Percentiles rank a stretch among this genome's conserved stretches.
Conservation (phyloP, 2,797 vertebrate genomes). For the Lepidocolaptes lacrymiger region DNA sequence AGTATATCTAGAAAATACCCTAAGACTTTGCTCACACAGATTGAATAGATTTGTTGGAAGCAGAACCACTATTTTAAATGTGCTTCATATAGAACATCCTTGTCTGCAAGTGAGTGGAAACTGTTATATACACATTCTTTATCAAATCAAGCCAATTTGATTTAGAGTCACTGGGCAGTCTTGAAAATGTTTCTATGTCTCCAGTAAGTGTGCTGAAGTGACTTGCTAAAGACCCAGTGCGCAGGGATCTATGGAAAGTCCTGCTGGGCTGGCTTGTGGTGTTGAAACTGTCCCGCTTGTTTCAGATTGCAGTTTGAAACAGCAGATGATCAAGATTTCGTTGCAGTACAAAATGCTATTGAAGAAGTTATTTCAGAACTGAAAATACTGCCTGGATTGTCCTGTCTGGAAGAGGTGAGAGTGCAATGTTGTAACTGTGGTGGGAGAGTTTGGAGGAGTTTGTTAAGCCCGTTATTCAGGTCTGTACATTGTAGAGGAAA, state of each 20-base stretch:
- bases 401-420: slow-evolving; percentile 78
- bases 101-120: not conserved
- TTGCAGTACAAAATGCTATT: slow-evolving; percentile 84
- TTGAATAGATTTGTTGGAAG: not conserved
- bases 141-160: not conserved
- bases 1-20: not conserved
- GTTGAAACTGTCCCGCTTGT: not conserved
- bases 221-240: not conserved
- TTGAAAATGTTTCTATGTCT: not conserved
- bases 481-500: not conserved
- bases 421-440: slow-evolving; percentile 47
- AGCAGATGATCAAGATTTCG: slow-evolving; percentile 82
- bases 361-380: slow-evolving; percentile 87
- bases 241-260: rapidly evolving
- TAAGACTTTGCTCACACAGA: not conserved
- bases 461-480: not conserved
- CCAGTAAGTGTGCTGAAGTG: not conserved
- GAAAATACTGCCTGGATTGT: slow-evolving; percentile 79
- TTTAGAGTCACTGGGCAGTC: not conserved
- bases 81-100: not conserved
- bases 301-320: slow-evolving; percentile 79
- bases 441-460: not conserved
- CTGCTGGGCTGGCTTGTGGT: rapidly evolving
- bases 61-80: not conserved
- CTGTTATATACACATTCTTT: not conserved